These are phyloP conservation scores for Formica selysi DNA, from an alignment of 1,140 invertebrate species.

Conservation along the genomic window DNA sequence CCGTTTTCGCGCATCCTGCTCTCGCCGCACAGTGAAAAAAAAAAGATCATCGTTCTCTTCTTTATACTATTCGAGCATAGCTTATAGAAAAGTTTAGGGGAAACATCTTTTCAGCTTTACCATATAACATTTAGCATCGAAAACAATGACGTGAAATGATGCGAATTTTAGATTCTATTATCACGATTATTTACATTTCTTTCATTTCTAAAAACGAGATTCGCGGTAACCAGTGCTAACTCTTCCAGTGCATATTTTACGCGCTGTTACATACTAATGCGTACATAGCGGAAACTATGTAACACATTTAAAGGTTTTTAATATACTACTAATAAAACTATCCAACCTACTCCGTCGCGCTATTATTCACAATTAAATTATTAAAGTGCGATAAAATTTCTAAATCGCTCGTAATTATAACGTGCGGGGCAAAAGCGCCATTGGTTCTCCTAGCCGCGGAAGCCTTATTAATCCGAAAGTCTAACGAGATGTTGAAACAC, in stretches of 20 bases:
- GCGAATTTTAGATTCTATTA: neutral
- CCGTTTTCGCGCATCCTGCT: neutral
- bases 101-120: neutral
- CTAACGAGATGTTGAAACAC: slow-evolving; percentile 69
- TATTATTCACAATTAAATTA: slow-evolving; percentile 31
- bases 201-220: slow-evolving; percentile 1
- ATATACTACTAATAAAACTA: too few relatives aligned
- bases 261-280: slow-evolving; percentile 8
- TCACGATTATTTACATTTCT: slow-evolving; percentile 4
- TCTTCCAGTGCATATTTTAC: slow-evolving; percentile 20
- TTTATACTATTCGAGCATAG: neutral
- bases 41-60: slow-evolving; percentile 18
- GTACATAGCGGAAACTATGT: neutral
- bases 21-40: neutral
- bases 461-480: slow-evolving; percentile 47
- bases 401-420: slow-evolving; percentile 40
- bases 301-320: slow-evolving; percentile 17
- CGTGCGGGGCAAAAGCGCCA: slow-evolving; percentile 28
- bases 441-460: neutral
- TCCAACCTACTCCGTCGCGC: neutral
- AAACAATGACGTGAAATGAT: neutral
- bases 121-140: neutral
- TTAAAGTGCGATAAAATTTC: slow-evolving; percentile 40
- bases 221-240: neutral
- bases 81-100: neutral